These are phyloP conservation scores for Ictalurus furcatus DNA, from an alignment of 2,113 vertebrate species.

Conservation along the genomic window DNA sequence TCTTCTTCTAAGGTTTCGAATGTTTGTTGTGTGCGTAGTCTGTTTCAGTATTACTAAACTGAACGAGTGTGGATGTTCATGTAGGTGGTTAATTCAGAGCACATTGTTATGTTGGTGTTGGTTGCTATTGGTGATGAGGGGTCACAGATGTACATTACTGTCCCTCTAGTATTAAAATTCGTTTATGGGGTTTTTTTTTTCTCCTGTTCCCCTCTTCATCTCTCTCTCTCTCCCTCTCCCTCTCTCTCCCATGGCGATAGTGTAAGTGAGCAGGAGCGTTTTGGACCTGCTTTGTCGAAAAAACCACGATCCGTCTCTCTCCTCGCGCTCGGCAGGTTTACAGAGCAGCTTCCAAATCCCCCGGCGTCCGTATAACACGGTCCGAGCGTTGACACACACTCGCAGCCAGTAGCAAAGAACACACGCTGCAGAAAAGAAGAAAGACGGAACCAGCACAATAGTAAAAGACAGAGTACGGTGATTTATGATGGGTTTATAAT, in stretches of 20 bases:
- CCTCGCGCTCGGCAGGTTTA: slow-evolving; percentile 58
- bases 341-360: slow-evolving; percentile 58
- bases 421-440: slow-evolving; percentile 44
- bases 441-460: slow-evolving; percentile 37
- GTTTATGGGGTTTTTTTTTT: background rate
- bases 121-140: slow-evolving; percentile 66
- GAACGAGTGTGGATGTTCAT: slow-evolving; percentile 12
- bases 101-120: slow-evolving; percentile 61
- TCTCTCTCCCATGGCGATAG: slow-evolving; percentile 51
- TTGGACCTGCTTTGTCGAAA: slow-evolving; percentile 59
- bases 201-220: background rate
- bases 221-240: background rate
- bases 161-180: slow-evolving; percentile 26
- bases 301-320: slow-evolving; percentile 63
- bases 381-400: slow-evolving; percentile 60
- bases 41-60: background rate
- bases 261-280: slow-evolving; percentile 63
- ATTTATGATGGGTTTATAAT: slow-evolving; percentile 72
- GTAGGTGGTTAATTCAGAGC: slow-evolving; percentile 54
- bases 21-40: background rate
- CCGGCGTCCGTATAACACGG: slow-evolving; percentile 60
- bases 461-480: slow-evolving; percentile 52
- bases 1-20: background rate
- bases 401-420: slow-evolving; percentile 65
- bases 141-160: slow-evolving; percentile 39